Conservation (phyloP, 2,888 invertebrate genomes). For the Agriopis leucophaearia region DNA sequence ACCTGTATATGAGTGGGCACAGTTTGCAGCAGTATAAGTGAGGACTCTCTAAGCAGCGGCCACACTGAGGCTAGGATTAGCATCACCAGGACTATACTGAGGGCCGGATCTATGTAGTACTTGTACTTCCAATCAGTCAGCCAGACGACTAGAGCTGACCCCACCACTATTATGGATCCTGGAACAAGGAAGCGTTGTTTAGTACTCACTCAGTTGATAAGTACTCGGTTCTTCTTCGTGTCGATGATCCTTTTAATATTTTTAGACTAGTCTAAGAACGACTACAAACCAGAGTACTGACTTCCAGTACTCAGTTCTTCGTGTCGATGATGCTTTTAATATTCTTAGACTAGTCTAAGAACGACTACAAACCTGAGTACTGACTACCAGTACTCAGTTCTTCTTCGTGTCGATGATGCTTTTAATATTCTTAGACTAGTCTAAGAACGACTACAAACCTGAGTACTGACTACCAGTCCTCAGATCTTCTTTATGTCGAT, state of each 20-base stretch:
- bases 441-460: too few species aligned
- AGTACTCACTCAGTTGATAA: neutral
- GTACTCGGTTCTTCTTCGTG: neutral
- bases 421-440: too few species aligned
- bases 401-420: too few species aligned
- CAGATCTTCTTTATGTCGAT: too few species aligned
- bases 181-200: conserved; percentile 71
- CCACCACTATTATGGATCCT: conserved; percentile 95
- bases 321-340: too few species aligned
- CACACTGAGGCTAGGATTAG: conserved; percentile 96
- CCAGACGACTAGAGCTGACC: conserved; percentile 93
- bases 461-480: too few species aligned
- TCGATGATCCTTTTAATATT: too few species aligned
- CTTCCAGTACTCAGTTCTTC: neutral
- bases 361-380: too few species aligned
- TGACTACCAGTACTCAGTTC: neutral
- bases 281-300: too few species aligned
- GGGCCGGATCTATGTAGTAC: conserved; percentile 97
- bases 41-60: conserved; percentile 97
- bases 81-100: conserved; percentile 95
- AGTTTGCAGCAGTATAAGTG: conserved; percentile 98
- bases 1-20: conserved; percentile 98
- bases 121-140: conserved; percentile 93
- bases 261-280: too few species aligned
- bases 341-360: too few species aligned